These are phyloP conservation scores for Pterophyllum scalare DNA, from an alignment of 2,113 vertebrate species.

Conservation along the genomic window DNA sequence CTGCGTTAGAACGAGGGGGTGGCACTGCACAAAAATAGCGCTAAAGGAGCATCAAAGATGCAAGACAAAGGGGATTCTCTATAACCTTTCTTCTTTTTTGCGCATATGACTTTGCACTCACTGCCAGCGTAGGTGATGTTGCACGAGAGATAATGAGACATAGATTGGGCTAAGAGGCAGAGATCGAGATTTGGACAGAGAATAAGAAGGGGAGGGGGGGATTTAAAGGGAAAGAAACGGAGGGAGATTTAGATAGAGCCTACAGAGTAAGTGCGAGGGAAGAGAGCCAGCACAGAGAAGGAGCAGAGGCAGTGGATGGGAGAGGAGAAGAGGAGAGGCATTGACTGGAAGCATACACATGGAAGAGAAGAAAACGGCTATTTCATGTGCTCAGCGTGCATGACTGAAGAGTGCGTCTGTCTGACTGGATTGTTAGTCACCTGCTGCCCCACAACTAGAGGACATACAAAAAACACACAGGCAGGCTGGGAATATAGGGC, in stretches of 20 bases:
- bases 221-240: conserved; percentile 79
- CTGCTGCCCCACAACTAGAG: conserved; percentile 43
- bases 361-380: conserved; percentile 53
- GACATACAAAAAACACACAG: conserved; percentile 39
- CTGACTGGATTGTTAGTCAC: conserved; percentile 59
- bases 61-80: conserved; percentile 59
- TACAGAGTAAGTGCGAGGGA: conserved; percentile 54
- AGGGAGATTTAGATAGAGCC: conserved; percentile 74
- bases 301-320: conserved; percentile 57
- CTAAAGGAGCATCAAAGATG: conserved; percentile 64
- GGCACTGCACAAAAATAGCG: conserved; percentile 48
- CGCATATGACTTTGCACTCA: conserved; percentile 42
- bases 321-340: conserved; percentile 66
- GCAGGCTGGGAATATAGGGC: conserved; percentile 51
- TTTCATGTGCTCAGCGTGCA: conserved; percentile 58
- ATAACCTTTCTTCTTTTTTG: conserved; percentile 34
- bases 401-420: conserved; percentile 47
- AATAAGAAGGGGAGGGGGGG: conserved; percentile 54
- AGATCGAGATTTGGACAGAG: conserved; percentile 58
- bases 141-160: conserved; percentile 57
- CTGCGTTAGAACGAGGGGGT: conserved; percentile 33
- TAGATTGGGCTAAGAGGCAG: conserved; percentile 60
- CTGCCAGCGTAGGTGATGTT: conserved; percentile 56
- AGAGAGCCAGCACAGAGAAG: conserved; percentile 62
- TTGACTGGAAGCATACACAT: conserved; percentile 66